Conservation (phyloP, 2,113 vertebrate genomes). For the Corythaixoides concolor region DNA sequence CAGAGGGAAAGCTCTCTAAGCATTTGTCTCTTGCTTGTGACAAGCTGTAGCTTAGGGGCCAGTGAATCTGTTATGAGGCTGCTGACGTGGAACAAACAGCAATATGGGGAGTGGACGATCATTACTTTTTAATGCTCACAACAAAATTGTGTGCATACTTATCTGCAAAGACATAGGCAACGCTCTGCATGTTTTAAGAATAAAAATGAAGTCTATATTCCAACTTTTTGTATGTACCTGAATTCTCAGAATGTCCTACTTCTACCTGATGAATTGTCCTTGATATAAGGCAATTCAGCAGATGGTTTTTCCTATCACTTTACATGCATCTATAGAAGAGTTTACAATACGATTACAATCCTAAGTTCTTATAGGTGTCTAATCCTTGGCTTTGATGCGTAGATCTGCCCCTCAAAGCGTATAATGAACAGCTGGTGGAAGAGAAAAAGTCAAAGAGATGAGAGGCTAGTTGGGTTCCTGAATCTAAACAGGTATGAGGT, state of each 20-base stretch:
- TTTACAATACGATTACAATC: neutral
- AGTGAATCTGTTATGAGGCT: neutral
- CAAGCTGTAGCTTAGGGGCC: neutral
- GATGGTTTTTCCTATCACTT: neutral
- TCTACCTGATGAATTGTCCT: neutral
- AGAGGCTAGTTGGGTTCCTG: neutral
- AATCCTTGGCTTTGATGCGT: neutral
- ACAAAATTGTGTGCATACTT: neutral
- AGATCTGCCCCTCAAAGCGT: neutral
- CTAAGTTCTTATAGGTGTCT: neutral
- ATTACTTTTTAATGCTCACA: neutral
- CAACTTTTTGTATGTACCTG: neutral
- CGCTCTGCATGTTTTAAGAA: neutral
- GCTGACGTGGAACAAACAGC: neutral
- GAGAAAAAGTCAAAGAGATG: neutral
- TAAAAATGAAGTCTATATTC: neutral
- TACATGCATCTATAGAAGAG: neutral
- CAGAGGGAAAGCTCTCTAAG: neutral
- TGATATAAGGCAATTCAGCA: neutral
- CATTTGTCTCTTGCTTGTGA: neutral
- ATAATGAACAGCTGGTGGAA: neutral
- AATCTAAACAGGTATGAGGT: neutral
- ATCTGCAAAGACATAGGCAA: neutral
- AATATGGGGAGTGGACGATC: neutral
- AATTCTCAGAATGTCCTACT: neutral